Base-by-base conservation (phyloP, 2,888 invertebrate genomes). In the Melieria omissa region DNA sequence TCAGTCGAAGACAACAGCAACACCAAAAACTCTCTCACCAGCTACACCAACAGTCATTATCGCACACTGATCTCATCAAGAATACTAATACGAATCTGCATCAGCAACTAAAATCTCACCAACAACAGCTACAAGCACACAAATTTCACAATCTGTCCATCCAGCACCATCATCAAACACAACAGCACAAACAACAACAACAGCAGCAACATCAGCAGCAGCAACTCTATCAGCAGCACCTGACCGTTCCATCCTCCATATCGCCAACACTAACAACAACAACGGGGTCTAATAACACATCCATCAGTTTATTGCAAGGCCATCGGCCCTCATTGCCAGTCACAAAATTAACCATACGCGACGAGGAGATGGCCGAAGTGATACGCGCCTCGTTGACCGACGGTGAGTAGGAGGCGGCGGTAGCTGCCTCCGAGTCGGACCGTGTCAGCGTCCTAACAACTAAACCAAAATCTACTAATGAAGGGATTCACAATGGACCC, bases 311-410 rank as follows among this genome's bases (percentile, higher is more conserved):
- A 69, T 46, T 75, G 16, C 74, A 77, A 68, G 82, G 84, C 77
- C 84, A 84, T 79, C 85, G 84, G 9, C 84, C 84, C 62, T 84
- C 84, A 74, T 78, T 84, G 76, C 85, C 84, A 5, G 84, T 81
- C 68, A 78, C 81, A 4, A 84, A 84, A 78, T 75, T 84, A 80
- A 84, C 84, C 62, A 84, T 84, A 73, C 82, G 82, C 61, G 84
- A 84, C 66, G 84, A 84, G 63, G 85, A 84, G 78, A 84, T 84
- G 84, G 84, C 84, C 55, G 84, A 84, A 73, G 84, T 84, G 60
- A 84, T 84, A 65, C 78, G 84, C 54, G 84, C 85, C 78, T 84
- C 84, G 61, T 83, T 84, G 83, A 81, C 78, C 74, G 85, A 84
- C 76, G 84, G 84, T 84, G 77, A 82, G 83, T 76, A 12, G 52